Evolutionary conservation across 1,140 invertebrate species (phyloP).

Genomic region (Coboldia fuscipes): DNA sequence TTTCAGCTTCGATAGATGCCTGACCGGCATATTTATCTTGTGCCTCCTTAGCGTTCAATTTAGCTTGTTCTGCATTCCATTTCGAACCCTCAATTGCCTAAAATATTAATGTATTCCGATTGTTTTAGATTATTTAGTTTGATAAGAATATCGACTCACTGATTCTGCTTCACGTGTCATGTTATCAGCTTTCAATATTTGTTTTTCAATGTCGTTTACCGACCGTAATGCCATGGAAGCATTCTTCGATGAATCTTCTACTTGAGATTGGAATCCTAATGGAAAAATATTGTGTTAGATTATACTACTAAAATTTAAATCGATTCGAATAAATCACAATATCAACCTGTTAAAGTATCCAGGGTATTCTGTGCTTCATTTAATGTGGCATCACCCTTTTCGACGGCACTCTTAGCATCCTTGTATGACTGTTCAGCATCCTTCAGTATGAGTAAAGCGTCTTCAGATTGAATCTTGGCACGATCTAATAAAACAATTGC

Average conservation of each 20-base stretch:
- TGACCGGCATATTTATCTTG: constrained; percentile 45
- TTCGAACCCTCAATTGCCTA: constrained; percentile 46
- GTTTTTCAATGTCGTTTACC: constrained; percentile 47
- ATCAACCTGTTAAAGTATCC: constrained; percentile 54
- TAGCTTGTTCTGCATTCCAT: constrained; percentile 51
- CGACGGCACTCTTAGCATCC: constrained; percentile 58
- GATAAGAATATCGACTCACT: constrained; percentile 14
- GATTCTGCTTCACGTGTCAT: constrained; percentile 38
- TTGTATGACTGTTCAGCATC: constrained; percentile 46
- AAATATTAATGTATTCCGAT: background rate
- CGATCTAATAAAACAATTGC: no score
- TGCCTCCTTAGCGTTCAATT: constrained; percentile 52
- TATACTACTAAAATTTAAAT: background rate
- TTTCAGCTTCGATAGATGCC: constrained; percentile 51
- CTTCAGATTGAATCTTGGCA: constrained; percentile 16
- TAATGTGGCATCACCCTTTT: constrained; percentile 62
- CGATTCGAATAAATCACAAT: background rate
- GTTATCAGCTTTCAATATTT: constrained; percentile 26
- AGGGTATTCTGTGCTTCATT: constrained; percentile 72
- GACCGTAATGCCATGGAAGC: constrained; percentile 49
- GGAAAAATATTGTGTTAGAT: constrained; percentile 1
- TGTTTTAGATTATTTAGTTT: background rate
- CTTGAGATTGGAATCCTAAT: constrained; percentile 75
- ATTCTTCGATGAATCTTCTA: constrained; percentile 51
- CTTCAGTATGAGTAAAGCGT: constrained; percentile 26